Base-by-base conservation (phyloP, 2,888 invertebrate species). In the Slavum lentiscoides region DNA sequence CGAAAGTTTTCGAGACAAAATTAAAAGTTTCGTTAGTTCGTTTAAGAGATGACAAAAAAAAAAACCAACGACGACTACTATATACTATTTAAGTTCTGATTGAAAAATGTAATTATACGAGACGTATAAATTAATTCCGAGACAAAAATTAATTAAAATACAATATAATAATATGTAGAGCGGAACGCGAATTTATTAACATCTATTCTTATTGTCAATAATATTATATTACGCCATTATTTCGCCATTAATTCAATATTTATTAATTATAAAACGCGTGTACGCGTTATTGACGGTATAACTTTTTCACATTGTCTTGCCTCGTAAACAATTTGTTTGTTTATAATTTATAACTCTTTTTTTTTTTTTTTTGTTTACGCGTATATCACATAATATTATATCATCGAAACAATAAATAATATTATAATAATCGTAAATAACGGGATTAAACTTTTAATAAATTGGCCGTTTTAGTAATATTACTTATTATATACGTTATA, bases 401-500 rank as follows among this genome's bases (percentile, higher is more conserved):
- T 30, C 49, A 53, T 30, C 73, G 1, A n/a, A 30, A 62, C 30
- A 17, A 72, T 72, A 72, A 72, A 72, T 61, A 37, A 53, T 53
- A 74, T 53, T 69, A 69, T 55, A 55, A 64, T 64, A 74, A 74
- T 43, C 30, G 23, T 74, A 74, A 74, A 74, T 74, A 62, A 74
- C 74, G 37, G 37, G 64, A 53, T 74, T 64, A 62, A 74, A 62
- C 74, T 74, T n/a, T 64, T 64, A 53, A 74, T 74, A 64, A 64
- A 74, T 64, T 30, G 58, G 66, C 75, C 15, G 64, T 53, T 17
- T 43, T 58, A 39, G 19, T 23, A 58, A 75, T 67, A 58, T 30
- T 30, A 43, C 43, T 74, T 53, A 55, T 75, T 61, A 39, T 67
- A 72, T 55, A 11, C n/a, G n/a, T n/a, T 30, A 30, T 4, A 30